Base-by-base conservation (phyloP, 2,113 vertebrate genomes). In the Dascyllus trimaculatus region DNA sequence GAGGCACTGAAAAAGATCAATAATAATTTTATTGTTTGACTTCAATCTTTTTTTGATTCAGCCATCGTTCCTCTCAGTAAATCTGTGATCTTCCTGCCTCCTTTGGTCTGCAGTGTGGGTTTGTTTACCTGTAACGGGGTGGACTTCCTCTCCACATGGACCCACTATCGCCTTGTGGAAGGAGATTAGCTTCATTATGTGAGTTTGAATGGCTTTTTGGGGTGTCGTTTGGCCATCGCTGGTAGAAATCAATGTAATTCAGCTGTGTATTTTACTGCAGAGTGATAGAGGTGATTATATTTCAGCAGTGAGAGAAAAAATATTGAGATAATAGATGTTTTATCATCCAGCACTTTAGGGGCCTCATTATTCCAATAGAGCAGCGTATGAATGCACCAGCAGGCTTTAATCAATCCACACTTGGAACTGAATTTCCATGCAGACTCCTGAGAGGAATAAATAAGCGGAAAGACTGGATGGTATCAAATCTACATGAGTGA, bases 311-410 rank as follows among this genome's bases (percentile, higher is more conserved):
- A 32, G 26, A 29, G 10, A 7, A n/a, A 32, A 17, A 4, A 19
- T 11, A 18, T 32, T 43, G 17, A 61, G 46, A 61, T 70, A 51
- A 51, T 18, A 40, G n/a, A 40, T 40, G 26, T 25, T 61, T 72
- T 52, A 72, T 61, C 19, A 3, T 6, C 46, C 13, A 1, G 5
- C 29, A 15, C 19, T 52, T 38, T 2, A 21, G 57, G 57, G 32
- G 11, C 32, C n/a, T 59, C n/a, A 59, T 38, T 59, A 38, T 11
- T 18, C 19, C 7, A 2, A 48, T 6, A 59, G 19, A 18, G 56
- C 10, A 35, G 57, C 46, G 24, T 18, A 25, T 53, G 46, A 25
- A 35, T 4, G 25, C 26, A 57, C 15, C 60, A 25, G 38, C 60
- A 45, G 48, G 71, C 58, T 63, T 29, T 11, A 63, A 52, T 62